Evolutionary conservation across 2,888 invertebrate genomes (phyloP).

Genomic region (Orchestes rusci): DNA sequence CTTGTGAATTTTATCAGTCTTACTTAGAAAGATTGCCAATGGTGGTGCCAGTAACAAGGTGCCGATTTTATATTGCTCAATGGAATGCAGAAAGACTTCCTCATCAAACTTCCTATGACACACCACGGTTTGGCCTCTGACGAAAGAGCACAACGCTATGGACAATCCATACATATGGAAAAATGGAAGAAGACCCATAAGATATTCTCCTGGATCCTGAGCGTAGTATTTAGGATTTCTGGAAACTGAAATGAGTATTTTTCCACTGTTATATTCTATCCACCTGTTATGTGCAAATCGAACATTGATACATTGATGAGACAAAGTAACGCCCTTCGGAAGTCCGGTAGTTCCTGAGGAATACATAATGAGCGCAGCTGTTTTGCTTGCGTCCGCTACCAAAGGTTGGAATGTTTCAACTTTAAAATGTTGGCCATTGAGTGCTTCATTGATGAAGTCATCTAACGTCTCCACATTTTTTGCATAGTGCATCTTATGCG

Average conservation of each 20-base stretch:
- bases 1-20: conserved; percentile 67
- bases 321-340: conserved; percentile 15
- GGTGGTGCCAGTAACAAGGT: conserved; percentile 71
- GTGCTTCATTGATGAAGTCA: too few relatives aligned
- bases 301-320: conserved; percentile 8
- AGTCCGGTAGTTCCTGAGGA: conserved; percentile 21
- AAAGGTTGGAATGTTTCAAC: conserved; percentile 6
- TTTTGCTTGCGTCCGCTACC: conserved; percentile 7
- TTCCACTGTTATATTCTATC: too few relatives aligned
- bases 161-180: conserved; percentile 33
- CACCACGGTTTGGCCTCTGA: conserved; percentile 26
- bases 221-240: neutral
- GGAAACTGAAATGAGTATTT: too few relatives aligned
- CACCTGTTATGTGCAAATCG: conserved; percentile 7
- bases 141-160: conserved; percentile 27
- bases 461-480: too few relatives aligned
- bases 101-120: conserved; percentile 32
- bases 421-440: too few relatives aligned
- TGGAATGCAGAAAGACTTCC: conserved; percentile 57
- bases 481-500: too few relatives aligned
- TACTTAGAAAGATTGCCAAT: conserved; percentile 71
- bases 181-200: conserved; percentile 31
- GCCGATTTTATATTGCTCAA: conserved; percentile 62
- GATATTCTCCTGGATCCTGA: neutral
- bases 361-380: conserved; percentile 8